These are phyloP conservation scores for Myripristis murdjan DNA, from an alignment of 2,797 vertebrate genomes.

Conservation along the genomic window DNA sequence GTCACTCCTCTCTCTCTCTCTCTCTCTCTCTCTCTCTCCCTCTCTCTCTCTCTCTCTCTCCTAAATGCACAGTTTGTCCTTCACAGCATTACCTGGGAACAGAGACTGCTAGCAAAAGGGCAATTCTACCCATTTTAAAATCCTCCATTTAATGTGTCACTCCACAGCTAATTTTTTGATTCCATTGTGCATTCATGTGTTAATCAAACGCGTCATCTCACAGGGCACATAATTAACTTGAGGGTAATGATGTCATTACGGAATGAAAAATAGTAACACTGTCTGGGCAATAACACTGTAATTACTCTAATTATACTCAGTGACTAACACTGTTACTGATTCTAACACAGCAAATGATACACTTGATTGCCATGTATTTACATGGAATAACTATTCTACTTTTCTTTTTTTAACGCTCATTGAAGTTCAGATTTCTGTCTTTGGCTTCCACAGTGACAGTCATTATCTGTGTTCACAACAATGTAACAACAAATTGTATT, in stretches of 20 bases:
- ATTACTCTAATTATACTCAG: slow-evolving; percentile 75
- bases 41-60: slow-evolving; percentile 7
- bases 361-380: slow-evolving; percentile 55
- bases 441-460: neutral
- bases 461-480: neutral
- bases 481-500: neutral
- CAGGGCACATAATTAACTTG: slow-evolving; percentile 71
- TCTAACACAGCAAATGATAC: slow-evolving; percentile 58
- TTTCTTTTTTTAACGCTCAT: slow-evolving; percentile 40
- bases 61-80: slow-evolving; percentile 57
- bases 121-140: slow-evolving; percentile 54
- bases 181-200: slow-evolving; percentile 71
- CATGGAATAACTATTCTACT: slow-evolving; percentile 42
- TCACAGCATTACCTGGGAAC: slow-evolving; percentile 59
- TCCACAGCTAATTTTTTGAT: slow-evolving; percentile 64
- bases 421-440: slow-evolving; percentile 4
- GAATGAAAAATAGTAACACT: slow-evolving; percentile 66
- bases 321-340: slow-evolving; percentile 63
- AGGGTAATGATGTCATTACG: slow-evolving; percentile 75
- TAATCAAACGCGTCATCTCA: slow-evolving; percentile 75
- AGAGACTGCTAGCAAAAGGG: slow-evolving; percentile 45
- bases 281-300: slow-evolving; percentile 65
- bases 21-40: slow-evolving; percentile 5
- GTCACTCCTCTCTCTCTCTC: slow-evolving; percentile 23
- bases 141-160: slow-evolving; percentile 46